Conservation (phyloP, 2,113 vertebrate species). For the Copsychus sechellarum region DNA sequence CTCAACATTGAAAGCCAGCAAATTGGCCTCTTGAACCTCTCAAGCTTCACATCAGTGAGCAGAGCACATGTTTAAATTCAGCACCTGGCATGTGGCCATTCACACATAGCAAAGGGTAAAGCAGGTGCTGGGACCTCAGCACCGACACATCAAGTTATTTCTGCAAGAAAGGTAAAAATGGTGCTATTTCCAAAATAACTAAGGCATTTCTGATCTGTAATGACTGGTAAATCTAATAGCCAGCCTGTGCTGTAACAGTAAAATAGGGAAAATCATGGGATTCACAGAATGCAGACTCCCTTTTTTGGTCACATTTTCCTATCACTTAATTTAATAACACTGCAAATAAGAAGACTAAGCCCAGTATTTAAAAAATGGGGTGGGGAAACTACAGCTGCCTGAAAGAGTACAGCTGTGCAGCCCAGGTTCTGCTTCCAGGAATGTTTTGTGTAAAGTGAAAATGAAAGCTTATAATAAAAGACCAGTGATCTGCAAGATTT, state of each 20-base stretch:
- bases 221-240: background rate
- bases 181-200: background rate
- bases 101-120: background rate
- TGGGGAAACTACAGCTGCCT: background rate
- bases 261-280: background rate
- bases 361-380: background rate
- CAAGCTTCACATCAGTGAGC: background rate
- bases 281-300: background rate
- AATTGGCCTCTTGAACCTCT: background rate
- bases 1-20: background rate
- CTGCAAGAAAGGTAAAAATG: background rate
- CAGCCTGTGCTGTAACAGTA: background rate
- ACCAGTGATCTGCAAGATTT: background rate
- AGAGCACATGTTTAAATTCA: background rate
- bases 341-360: background rate
- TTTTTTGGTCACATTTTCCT: background rate
- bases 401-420: constrained; percentile 17
- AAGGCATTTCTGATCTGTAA: background rate
- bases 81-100: background rate
- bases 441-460: constrained; percentile 53
- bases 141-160: background rate
- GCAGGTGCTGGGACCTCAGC: background rate
- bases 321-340: background rate
- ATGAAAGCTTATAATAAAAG: constrained; percentile 22
- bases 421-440: constrained; percentile 9